Percentiles rank a stretch among this genome's conserved stretches.
phyloP scores from a whole-genome alignment of 2,113 vertebrate species.

The Rallus limicola region DNA sequence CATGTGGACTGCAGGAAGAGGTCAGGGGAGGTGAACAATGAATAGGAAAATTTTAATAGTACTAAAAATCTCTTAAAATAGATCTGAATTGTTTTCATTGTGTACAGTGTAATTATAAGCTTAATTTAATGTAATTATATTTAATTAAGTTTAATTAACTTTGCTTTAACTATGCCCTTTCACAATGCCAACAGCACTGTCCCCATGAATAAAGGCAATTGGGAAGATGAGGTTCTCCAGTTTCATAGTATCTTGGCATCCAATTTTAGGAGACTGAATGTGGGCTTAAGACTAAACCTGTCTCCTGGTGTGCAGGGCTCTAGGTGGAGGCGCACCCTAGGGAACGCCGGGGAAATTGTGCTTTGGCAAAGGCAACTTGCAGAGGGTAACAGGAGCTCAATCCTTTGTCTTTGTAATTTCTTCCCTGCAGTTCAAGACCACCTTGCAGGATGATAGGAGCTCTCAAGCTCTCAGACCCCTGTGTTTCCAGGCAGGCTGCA shows the following conservation, averaged over 20 bases:
- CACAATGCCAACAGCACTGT: neutral
- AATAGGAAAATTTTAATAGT: neutral
- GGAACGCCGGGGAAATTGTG: fast-evolving
- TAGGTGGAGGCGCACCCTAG: fast-evolving
- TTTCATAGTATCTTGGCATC: neutral
- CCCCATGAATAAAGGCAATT: fast-evolving
- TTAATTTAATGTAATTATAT: neutral
- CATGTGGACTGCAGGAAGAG: neutral
- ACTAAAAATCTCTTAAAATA: neutral
- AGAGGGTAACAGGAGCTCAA: neutral
- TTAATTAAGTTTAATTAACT: neutral
- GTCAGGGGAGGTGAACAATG: neutral
- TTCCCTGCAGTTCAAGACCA: neutral
- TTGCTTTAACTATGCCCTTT: neutral
- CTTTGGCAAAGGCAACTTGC: neutral
- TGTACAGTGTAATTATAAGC: neutral
- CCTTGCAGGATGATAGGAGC: neutral
- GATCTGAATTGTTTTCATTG: neutral
- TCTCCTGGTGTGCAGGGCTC: neutral
- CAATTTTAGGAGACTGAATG: neutral
- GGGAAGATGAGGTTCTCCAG: neutral
- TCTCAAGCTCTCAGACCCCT: neutral
- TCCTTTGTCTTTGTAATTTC: neutral
- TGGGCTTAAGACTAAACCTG: neutral
- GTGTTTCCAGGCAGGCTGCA: neutral